A percentile compares a stretch with the other conserved stretches of the same genome.
Conservation (phyloP, 2,797 vertebrate species). For the Gymnoscopelus microlampas region DNA sequence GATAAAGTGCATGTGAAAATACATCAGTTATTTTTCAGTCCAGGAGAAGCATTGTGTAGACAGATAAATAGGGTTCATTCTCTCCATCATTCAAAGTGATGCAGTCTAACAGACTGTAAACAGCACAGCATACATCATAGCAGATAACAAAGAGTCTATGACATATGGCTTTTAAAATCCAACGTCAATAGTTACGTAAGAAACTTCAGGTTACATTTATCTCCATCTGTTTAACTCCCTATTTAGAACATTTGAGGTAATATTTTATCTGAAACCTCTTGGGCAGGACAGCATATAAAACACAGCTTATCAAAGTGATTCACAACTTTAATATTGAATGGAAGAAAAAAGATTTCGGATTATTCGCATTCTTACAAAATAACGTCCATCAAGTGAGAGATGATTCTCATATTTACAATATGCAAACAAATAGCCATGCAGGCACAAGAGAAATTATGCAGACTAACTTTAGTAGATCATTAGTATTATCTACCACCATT, state of each 20-base stretch:
- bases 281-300: neutral
- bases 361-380: neutral
- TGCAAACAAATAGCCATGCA: too few species aligned
- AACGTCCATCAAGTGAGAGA: neutral
- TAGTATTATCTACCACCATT: too few species aligned
- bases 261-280: neutral
- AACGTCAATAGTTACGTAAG: neutral
- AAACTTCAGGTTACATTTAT: conserved; percentile 12
- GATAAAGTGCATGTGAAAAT: neutral
- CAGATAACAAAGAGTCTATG: neutral
- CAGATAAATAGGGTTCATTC: neutral
- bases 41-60: neutral
- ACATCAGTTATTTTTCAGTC: neutral
- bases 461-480: too few species aligned
- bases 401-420: too few species aligned
- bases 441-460: too few species aligned
- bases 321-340: neutral
- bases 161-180: neutral
- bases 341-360: neutral
- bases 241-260: neutral
- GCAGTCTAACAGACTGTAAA: conserved; percentile 5
- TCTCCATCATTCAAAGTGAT: neutral
- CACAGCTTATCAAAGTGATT: neutral
- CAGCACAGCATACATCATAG: conserved; percentile 1
- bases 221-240: neutral